Evolutionary conservation across 2,888 invertebrate species (phyloP), one percentile per base, ranked within the genome.

Genomic region (Leptogaster cylindrica): DNA sequence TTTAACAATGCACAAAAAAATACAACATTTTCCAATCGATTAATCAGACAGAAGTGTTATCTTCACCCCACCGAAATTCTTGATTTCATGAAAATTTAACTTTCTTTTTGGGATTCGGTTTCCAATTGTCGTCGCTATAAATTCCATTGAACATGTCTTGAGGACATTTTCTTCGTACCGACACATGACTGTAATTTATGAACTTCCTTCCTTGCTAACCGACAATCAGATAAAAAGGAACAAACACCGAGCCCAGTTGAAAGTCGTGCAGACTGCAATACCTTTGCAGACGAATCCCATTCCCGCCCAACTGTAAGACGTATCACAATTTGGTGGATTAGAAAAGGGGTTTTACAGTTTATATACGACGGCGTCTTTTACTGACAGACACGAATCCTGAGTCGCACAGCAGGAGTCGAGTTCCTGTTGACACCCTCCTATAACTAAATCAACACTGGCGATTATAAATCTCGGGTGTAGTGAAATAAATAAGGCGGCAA

Each of bases 111-210:
- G 50, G 63, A 67, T 44, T 67, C 65, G 67, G 61, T 41, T 28
- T 70, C 65, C 51, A 12, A 52, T 65, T 67, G 67, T 67, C 65
- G 69, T 65, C 69, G 61, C 67, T 55, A 67, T 70, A 70, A 67
- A 70, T 70, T 70, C 67, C 51, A 55, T 61, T 44, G 65, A 67
- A 69, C 69, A 64, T 48, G 69, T 64, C 69, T 66, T 64, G 55
- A 48, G 58, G 52, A 66, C 48, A 36, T 66, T 66, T 48, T 58
- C 66, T 14, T 52, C 51, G 23, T 20, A 28, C 63, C 64, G 65
- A 58, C 66, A 67, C 70, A 70, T 68, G 70, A 66, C 61, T 65
- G 67, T 70, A 68, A 70, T 70, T 70, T 70, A 70, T 70, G 67
- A 66, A 70, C 70, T 70, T 70, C 70, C 70, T 70, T 70, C 66